Evolutionary conservation across 2,797 vertebrate genomes (phyloP).

Genomic region (Prunella strophiata): DNA sequence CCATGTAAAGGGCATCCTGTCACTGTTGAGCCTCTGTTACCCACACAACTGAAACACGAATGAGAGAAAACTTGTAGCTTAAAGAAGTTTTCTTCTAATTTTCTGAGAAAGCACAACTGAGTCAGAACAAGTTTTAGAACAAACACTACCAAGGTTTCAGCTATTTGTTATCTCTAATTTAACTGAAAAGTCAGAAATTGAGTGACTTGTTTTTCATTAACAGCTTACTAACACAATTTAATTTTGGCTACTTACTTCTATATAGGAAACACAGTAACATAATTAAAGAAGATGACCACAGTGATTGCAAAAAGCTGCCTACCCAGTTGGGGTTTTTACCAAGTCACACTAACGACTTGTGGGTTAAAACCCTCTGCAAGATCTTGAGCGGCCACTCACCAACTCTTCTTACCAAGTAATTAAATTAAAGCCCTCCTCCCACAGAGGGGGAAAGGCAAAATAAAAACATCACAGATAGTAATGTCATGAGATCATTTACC

Average conservation of each 20-base stretch:
- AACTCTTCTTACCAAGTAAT: neutral
- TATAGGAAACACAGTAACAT: conserved; percentile 27
- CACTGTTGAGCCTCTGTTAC: neutral
- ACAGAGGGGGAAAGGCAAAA: neutral
- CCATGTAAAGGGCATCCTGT: neutral
- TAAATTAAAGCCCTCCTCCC: conserved; percentile 24
- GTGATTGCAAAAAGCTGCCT: conserved; percentile 37
- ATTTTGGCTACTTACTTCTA: conserved; percentile 48
- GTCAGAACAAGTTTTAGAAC: neutral
- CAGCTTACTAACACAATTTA: conserved; percentile 26
- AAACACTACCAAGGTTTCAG: neutral
- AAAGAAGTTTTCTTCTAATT: conserved; percentile 6
- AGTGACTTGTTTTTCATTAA: conserved; percentile 47
- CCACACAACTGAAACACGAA: neutral
- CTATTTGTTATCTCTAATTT: conserved; percentile 41
- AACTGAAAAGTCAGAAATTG: conserved; percentile 49
- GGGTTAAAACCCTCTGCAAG: conserved; percentile 30
- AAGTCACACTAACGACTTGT: neutral
- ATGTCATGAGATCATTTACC: neutral
- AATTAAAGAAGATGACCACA: conserved; percentile 36
- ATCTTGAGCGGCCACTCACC: neutral
- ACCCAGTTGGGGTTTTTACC: neutral
- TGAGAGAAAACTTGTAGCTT: neutral
- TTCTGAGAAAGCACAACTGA: conserved; percentile 4
- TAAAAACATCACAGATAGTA: neutral